Evolutionary conservation across 2,113 vertebrate genomes (phyloP).

Genomic region (Dasyornis broadbenti): DNA sequence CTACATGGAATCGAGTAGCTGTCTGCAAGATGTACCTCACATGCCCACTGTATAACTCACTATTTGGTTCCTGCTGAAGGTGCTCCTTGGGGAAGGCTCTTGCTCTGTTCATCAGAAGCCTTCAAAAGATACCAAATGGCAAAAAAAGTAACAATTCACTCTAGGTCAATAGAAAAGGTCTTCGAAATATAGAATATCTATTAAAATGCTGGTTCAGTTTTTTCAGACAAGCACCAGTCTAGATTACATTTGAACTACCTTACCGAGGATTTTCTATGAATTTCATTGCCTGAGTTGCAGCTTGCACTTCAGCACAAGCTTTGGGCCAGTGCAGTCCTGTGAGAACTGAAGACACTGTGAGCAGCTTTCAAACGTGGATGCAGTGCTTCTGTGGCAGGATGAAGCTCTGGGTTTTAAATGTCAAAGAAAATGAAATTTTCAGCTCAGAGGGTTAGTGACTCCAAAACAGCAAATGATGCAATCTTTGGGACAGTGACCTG

Average conservation of each 20-base stretch:
- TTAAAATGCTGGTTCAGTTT: background rate
- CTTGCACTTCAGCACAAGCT: background rate
- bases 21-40: background rate
- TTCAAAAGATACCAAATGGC: background rate
- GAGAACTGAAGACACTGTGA: background rate
- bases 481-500: background rate
- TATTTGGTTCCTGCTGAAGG: background rate
- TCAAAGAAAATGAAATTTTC: background rate
- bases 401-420: background rate
- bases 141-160: background rate
- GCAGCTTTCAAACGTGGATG: background rate
- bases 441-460: background rate
- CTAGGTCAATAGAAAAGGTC: background rate
- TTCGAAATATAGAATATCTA: background rate
- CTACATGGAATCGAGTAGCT: fast-evolving
- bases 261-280: background rate
- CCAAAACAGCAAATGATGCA: background rate
- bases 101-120: background rate
- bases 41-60: background rate
- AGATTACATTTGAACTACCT: fast-evolving
- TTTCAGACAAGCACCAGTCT: background rate
- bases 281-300: background rate
- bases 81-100: background rate
- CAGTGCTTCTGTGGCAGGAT: background rate
- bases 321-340: background rate